Evolutionary conservation across 1,140 invertebrate species (phyloP), one percentile per base, ranked within the genome.

Genomic region (Aphaenogaster rudis): DNA sequence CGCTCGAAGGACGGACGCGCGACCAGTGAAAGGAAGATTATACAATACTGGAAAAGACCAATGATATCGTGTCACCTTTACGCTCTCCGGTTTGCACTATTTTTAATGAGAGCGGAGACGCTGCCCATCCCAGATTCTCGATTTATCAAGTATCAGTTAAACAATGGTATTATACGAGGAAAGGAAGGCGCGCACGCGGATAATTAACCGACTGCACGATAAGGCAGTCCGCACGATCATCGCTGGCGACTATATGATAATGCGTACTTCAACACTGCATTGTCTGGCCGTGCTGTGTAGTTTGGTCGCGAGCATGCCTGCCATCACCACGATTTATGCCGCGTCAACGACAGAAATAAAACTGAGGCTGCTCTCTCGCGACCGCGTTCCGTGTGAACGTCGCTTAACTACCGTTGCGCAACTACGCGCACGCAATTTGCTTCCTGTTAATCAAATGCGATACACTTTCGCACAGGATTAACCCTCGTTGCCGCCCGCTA

Each of bases 271-370:
- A 67, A 54, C 63, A 54, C 17, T 66, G 17, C 36, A 80, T 81
- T 52, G 77, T 79, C 54, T 39, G 1, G 2, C 13, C 54, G n/a
- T 52, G 11, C 5, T 45, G 13, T 5, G 11, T 28, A 21, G 39
- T 21, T 71, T 42, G 5, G 50, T 28, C 11, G 45, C 77, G 6
- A 39, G n/a, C 15, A 63, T 5, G 76, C 9, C 42, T 66, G 42
- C 57, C 59, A 33, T 63, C 8, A 48, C 8, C 33, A 36, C 78
- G 48, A 81, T 57, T 42, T 42, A 42, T 21, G 36, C 21, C 79
- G 79, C 78, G 79, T 81, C 79, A 81, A 81, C 66, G 64, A 81
- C 79, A 45, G 42, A 71, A 81, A 81, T 81, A 81, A 81, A 81
- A 71, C 64, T 11, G 39, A 59, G 21, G 45, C 42, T 59, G 21